Conservation (phyloP, 2,888 invertebrate species). For the Hyles lineata region DNA sequence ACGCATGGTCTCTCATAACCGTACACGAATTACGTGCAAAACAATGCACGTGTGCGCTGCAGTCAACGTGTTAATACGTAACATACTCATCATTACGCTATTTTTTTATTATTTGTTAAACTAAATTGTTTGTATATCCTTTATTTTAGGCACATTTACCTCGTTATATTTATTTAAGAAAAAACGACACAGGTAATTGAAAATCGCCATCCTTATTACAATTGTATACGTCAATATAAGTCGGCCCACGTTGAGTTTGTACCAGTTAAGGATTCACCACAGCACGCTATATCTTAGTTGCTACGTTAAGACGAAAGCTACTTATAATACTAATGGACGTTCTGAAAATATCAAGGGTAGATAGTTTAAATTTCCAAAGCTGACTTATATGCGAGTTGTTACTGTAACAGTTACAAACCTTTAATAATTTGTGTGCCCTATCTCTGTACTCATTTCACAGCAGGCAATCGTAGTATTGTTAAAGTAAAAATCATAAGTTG, state of each 20-base stretch:
- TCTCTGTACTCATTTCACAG: too few relatives aligned
- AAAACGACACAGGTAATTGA: background rate
- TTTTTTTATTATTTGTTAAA: background rate
- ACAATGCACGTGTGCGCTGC: too few relatives aligned
- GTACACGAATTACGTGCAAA: too few relatives aligned
- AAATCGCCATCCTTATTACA: background rate
- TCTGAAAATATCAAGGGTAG: conserved; percentile 21
- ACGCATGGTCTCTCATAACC: too few relatives aligned
- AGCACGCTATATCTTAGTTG: conserved; percentile 20
- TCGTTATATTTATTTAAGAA: background rate
- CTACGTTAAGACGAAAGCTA: conserved; percentile 30
- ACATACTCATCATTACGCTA: too few relatives aligned
- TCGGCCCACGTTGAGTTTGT: background rate
- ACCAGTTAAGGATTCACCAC: background rate
- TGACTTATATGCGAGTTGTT: background rate
- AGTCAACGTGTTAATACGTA: too few relatives aligned
- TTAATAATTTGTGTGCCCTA: background rate
- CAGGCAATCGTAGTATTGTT: background rate
- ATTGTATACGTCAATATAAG: background rate
- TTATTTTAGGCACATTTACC: background rate
- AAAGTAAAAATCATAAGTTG: background rate
- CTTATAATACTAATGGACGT: conserved; percentile 16
- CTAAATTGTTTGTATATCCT: background rate
- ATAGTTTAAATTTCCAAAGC: background rate
- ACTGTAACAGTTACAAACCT: background rate